Conservation (phyloP, 2,113 vertebrate genomes). For the Thamnaconus septentrionalis region DNA sequence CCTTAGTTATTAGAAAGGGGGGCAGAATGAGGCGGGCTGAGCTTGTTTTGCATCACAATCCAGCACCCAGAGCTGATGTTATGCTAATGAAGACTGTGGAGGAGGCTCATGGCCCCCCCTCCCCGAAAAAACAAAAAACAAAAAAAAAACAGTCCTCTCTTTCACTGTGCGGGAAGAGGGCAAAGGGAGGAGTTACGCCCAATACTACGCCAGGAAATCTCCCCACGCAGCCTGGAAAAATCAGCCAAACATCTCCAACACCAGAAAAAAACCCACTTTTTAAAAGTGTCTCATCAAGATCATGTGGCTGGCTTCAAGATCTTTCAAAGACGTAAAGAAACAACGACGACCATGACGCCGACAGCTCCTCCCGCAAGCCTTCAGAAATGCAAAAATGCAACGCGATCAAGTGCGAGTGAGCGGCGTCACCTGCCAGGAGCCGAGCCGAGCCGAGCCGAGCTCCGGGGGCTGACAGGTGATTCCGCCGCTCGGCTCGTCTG, state of each 20-base stretch:
- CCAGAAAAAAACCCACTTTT: too few species aligned
- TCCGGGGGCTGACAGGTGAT: too few species aligned
- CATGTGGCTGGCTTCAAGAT: constrained; percentile 63
- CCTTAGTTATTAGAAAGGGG: constrained; percentile 57
- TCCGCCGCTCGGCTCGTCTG: too few species aligned
- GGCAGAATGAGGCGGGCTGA: constrained; percentile 64
- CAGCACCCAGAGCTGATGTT: constrained; percentile 69
- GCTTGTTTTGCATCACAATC: constrained; percentile 78
- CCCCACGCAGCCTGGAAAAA: constrained; percentile 47
- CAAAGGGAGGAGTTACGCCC: constrained; percentile 43
- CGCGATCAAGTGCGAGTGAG: too few species aligned
- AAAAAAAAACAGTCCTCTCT: constrained; percentile 65
- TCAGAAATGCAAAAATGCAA: too few species aligned
- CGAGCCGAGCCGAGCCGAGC: too few species aligned
- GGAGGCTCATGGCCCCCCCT: constrained; percentile 51
- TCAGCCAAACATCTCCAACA: constrained; percentile 21
- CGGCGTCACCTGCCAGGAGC: too few species aligned
- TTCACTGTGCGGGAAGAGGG: constrained; percentile 46
- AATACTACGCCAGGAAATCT: constrained; percentile 34
- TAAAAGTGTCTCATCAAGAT: constrained; percentile 51
- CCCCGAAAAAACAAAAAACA: too few species aligned
- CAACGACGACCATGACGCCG: too few species aligned
- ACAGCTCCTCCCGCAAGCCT: too few species aligned
- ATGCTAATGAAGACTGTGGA: constrained; percentile 75
- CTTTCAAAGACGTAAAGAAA: too few species aligned